Evolutionary conservation across 2,888 invertebrate species (phyloP).

Genomic region (Seladonia tumulorum): DNA sequence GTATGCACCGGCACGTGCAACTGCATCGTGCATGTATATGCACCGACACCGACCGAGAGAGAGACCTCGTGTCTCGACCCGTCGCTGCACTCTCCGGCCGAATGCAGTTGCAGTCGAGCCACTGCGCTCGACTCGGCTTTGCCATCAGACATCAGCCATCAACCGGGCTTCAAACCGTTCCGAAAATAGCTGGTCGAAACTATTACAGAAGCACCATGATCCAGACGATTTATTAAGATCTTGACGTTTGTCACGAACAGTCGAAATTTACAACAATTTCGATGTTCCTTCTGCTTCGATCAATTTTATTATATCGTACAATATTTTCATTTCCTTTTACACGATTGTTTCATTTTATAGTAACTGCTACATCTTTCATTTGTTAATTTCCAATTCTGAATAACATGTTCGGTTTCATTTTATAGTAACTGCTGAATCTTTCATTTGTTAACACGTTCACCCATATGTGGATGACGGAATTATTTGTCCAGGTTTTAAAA

Average conservation of each 20-base stretch:
- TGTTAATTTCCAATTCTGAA: too few relatives aligned
- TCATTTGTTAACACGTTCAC: too few relatives aligned
- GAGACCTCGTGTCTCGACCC: conserved; percentile 5
- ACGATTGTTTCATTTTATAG: too few relatives aligned
- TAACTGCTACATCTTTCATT: too few relatives aligned
- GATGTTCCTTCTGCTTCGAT: neutral
- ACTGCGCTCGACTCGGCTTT: conserved; percentile 5
- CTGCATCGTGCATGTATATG: neutral
- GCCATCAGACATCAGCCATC: neutral
- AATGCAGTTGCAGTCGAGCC: conserved; percentile 40
- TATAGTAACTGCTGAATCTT: too few relatives aligned
- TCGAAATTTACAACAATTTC: neutral
- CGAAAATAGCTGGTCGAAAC: neutral
- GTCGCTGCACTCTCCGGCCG: conserved; percentile 34
- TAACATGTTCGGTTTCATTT: too few relatives aligned
- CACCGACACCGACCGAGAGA: neutral
- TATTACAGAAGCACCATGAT: neutral
- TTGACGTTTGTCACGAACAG: neutral
- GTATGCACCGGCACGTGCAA: conserved; percentile 45
- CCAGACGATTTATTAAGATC: neutral
- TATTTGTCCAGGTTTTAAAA: too few relatives aligned
- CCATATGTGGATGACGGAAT: too few relatives aligned
- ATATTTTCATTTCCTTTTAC: too few relatives aligned
- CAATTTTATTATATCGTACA: too few relatives aligned
- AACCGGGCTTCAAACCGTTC: neutral